Base-by-base conservation (phyloP, 2,113 vertebrate genomes). In the Ageneiosus marmoratus region DNA sequence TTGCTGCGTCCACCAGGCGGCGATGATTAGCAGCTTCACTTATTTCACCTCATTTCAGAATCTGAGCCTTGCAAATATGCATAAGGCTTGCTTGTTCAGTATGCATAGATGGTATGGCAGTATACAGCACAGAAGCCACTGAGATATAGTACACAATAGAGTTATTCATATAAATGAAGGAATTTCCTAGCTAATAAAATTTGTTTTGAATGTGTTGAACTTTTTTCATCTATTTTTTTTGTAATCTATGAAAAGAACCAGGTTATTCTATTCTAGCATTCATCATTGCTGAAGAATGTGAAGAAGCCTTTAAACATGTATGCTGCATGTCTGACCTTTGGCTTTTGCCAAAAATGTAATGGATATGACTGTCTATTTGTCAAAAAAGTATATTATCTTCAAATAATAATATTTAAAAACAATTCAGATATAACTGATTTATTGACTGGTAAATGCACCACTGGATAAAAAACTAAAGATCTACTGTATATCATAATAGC, bases 1-100 rank as follows among this genome's bases (percentile, higher is more conserved):
- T 72, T 50, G 90, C 92, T 0, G 84, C 91, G 65, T 91, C 94
- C 48, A 95, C 94, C 65, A 96, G 95, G 85, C 94, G 95, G 73
- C 96, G 95, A 93, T 89, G 88, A 93, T 81, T 72, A 70, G 62
- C 29, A 55, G 73, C 50, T 53, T 75, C 16, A 73, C 50, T 60
- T 51, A 48, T 9, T 15, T 81, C 60, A 53, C 34, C 32, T 22
- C 27, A 44, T 65, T 15, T 41, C 73, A 48, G 16, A 27, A n/a
- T 24, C 60, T 51, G 72, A 77, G 27, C 48, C 70, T 75, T 44
- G 44, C 13, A 60, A 29, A 48, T 48, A 63, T 50, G 22, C 27
- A 37, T 46, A 67, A 67, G 27, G 34, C 60, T 53, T 48, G 9
- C 41, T 79, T 8, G 29, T 63, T 79, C 58, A 79, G 77, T 55